Conservation (phyloP, 2,888 invertebrate genomes). For the Leucozona laternaria region DNA sequence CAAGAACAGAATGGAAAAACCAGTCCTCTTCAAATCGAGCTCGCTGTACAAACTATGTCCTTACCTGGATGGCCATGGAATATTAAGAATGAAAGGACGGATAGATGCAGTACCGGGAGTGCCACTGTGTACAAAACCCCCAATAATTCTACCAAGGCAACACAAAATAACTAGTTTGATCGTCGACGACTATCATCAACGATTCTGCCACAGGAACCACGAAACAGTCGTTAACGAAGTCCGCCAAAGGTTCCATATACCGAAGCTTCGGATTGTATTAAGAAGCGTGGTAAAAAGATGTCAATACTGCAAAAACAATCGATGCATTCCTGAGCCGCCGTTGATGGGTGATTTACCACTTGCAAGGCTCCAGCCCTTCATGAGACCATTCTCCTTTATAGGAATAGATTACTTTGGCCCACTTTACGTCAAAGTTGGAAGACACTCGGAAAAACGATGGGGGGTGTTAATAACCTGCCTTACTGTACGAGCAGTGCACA, state of each 20-base stretch:
- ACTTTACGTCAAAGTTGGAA: neutral
- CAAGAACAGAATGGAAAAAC: neutral
- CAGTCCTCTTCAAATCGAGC: neutral
- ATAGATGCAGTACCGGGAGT: constrained; percentile 4
- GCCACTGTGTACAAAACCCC: neutral
- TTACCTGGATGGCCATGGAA: neutral
- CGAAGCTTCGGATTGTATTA: constrained; percentile 13
- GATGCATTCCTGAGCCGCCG: constrained; percentile 21
- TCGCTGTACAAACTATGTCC: neutral
- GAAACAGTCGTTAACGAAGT: constrained; percentile 4
- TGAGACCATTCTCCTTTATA: neutral
- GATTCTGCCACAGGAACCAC: neutral
- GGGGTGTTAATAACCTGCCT: constrained; percentile 62
- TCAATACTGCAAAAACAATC: constrained; percentile 31
- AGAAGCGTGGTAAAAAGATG: constrained; percentile 43
- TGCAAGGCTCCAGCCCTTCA: constrained; percentile 54
- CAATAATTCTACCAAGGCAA: constrained; percentile 14
- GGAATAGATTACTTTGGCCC: neutral
- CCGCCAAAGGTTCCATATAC: constrained; percentile 25
- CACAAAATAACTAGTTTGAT: neutral
- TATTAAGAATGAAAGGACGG: neutral
- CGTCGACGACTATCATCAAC: neutral
- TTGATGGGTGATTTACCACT: constrained; percentile 55
- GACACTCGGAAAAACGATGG: constrained; percentile 36
- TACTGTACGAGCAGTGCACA: constrained; percentile 27